These are phyloP conservation scores for Sigmodon hispidus DNA, from an alignment of 2,113 vertebrate genomes.

Conservation along the genomic window DNA sequence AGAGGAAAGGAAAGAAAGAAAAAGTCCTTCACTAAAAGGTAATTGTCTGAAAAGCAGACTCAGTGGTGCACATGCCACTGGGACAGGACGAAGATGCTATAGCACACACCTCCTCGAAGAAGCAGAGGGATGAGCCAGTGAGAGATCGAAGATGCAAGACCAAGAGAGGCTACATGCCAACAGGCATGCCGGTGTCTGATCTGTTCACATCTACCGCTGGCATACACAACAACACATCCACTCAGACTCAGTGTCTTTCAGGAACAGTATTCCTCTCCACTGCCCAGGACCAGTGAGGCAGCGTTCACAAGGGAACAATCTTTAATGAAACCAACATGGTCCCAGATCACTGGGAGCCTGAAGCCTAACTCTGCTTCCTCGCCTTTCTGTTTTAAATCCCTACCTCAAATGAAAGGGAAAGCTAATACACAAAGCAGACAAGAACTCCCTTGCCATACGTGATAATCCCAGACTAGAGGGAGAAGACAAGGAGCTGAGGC, in stretches of 20 bases:
- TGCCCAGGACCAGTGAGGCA: no score
- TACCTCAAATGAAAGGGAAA: neutral
- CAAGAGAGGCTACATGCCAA: neutral
- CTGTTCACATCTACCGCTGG: neutral
- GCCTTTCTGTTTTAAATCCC: conserved; percentile 9
- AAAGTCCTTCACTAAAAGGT: neutral
- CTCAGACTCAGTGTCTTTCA: neutral
- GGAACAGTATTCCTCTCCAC: neutral
- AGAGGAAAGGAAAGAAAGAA: neutral
- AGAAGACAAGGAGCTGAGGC: neutral
- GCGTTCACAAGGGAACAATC: neutral
- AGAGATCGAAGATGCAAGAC: neutral
- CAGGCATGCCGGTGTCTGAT: neutral
- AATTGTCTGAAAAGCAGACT: neutral
- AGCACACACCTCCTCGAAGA: neutral
- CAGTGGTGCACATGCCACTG: neutral
- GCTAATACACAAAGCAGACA: neutral
- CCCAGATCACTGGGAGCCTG: neutral
- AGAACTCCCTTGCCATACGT: neutral
- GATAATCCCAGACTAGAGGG: neutral
- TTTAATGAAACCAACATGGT: neutral
- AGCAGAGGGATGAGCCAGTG: neutral
- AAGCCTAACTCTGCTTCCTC: neutral
- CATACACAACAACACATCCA: neutral
- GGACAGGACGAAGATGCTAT: no score